phyloP scores from a whole-genome alignment of 2,797 vertebrate species.

The Pangasius larnaudii region DNA sequence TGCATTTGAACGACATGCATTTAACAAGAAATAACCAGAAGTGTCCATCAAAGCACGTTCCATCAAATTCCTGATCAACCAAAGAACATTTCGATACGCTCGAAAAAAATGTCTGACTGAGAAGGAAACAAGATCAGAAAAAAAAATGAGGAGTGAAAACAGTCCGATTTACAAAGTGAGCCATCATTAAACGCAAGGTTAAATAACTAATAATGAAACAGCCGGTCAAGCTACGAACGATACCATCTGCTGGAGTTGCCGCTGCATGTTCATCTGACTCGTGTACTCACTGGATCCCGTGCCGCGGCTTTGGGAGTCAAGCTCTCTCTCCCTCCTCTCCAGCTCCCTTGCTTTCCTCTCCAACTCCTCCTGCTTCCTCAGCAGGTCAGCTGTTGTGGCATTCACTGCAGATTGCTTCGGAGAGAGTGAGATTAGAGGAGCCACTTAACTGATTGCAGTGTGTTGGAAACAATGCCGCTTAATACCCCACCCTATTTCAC shows the following conservation, averaged over 20 bases:
- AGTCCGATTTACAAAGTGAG: no score
- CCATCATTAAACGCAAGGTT: no score
- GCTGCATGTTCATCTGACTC: neutral
- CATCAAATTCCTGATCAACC: no score
- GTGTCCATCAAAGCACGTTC: no score
- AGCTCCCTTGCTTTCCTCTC: constrained; percentile 91
- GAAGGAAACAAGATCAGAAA: no score
- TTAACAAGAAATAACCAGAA: no score
- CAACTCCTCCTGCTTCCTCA: constrained; percentile 92
- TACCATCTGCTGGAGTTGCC: no score
- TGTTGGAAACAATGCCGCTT: neutral
- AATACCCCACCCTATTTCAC: neutral
- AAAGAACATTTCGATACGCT: no score
- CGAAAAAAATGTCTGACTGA: no score
- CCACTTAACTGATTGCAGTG: neutral
- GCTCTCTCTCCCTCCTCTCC: constrained; percentile 89
- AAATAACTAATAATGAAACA: no score
- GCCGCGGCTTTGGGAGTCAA: constrained; percentile 83
- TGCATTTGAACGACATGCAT: no score
- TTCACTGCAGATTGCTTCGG: constrained; percentile 66
- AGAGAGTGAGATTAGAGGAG: neutral
- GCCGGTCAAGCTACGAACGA: neutral
- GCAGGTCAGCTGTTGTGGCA: constrained; percentile 84
- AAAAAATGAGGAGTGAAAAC: neutral
- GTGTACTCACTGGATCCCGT: constrained; percentile 75